A percentile compares a stretch with the other conserved stretches of the same genome.
These are phyloP conservation scores for Microchrysa polita DNA, from an alignment of 2,888 invertebrate genomes.

Conservation along the genomic window DNA sequence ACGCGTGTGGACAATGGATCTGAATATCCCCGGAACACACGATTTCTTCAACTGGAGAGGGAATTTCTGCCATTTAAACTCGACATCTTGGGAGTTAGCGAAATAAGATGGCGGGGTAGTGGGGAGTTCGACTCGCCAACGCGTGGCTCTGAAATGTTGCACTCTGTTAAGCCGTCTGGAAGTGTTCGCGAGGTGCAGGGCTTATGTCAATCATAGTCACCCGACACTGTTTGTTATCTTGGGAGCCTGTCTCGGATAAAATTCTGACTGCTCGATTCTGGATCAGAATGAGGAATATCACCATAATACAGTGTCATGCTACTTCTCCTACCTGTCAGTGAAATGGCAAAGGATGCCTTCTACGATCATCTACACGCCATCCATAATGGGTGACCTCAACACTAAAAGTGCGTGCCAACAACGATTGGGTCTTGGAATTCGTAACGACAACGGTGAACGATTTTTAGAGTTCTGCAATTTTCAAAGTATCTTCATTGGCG, in stretches of 20 bases:
- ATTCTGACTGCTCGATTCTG: too few relatives aligned
- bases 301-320: too few relatives aligned
- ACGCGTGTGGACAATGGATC: neutral
- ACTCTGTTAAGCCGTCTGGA: neutral
- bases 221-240: too few relatives aligned
- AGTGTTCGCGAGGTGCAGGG: neutral
- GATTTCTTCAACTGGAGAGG: neutral
- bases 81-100: neutral
- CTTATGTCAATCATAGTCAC: too few relatives aligned
- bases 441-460: neutral
- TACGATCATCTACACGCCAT: too few relatives aligned
- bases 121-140: neutral
- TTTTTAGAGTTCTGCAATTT: neutral
- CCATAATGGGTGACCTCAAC: too few relatives aligned
- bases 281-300: too few relatives aligned
- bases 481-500: neutral
- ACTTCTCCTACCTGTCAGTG: too few relatives aligned
- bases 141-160: neutral
- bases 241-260: too few relatives aligned
- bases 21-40: neutral
- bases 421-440: neutral
- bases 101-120: neutral
- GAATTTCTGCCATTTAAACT: neutral
- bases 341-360: too few relatives aligned
- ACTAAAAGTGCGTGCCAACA: too few relatives aligned